A percentile compares a stretch with the other conserved stretches of the same genome.
Evolutionary conservation across 2,797 vertebrate species (phyloP).

Genomic region (Paramormyrops hopkinsi): DNA sequence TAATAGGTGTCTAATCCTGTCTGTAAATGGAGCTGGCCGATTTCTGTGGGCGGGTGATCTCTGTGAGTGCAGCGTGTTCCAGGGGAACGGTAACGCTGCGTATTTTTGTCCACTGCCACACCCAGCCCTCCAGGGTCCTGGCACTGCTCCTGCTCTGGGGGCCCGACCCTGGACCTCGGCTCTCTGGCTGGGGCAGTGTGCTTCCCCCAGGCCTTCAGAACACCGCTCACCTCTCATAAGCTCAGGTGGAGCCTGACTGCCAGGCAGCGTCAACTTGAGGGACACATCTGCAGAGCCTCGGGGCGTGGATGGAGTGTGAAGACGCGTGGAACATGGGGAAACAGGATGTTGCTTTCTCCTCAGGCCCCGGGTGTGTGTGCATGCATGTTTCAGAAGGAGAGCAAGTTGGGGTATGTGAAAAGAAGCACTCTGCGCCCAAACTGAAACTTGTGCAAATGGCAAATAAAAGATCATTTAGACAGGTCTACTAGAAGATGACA

Average conservation of each 20-base stretch:
- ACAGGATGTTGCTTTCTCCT: background rate
- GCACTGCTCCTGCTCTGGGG: background rate
- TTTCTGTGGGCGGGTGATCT: slow-evolving; percentile 6
- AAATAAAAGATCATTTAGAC: background rate
- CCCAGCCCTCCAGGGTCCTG: background rate
- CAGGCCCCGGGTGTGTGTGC: background rate
- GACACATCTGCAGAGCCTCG: background rate
- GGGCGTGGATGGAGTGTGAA: background rate
- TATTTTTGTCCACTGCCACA: background rate
- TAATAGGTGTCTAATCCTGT: slow-evolving; percentile 15
- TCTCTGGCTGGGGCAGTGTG: background rate
- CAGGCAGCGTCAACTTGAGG: background rate
- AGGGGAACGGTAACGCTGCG: background rate
- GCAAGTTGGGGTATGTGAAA: background rate
- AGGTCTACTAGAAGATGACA: background rate
- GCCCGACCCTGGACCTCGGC: background rate
- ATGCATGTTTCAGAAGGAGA: background rate
- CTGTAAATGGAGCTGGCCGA: background rate
- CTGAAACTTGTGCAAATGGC: background rate
- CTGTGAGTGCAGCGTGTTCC: background rate
- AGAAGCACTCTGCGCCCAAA: background rate
- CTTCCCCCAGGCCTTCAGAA: background rate
- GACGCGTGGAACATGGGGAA: background rate
- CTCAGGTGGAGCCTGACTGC: background rate
- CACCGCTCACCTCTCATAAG: background rate